Evolutionary conservation across 2,113 vertebrate genomes (phyloP).

Genomic region (Oreotrochilus melanogaster): DNA sequence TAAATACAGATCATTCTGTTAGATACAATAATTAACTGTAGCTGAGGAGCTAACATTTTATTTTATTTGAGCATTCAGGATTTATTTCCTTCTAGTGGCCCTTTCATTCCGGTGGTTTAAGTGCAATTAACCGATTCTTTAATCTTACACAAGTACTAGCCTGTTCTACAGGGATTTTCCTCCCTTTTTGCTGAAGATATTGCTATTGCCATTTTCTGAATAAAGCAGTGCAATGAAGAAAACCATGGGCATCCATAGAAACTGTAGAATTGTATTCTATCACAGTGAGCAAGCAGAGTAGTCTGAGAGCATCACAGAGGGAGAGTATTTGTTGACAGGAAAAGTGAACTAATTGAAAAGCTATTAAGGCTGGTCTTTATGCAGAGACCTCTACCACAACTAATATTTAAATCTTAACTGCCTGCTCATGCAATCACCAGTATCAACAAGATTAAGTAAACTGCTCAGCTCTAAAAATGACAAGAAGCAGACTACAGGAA

Average conservation of each 20-base stretch:
- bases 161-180: not conserved
- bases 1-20: not conserved
- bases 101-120: not conserved
- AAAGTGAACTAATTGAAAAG: not conserved
- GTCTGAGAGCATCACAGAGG: not conserved
- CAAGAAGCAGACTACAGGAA: not conserved
- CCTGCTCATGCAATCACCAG: not conserved
- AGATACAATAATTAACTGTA: not conserved
- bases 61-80: not conserved
- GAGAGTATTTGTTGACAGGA: not conserved
- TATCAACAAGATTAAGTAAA: not conserved
- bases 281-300: not conserved
- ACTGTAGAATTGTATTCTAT: not conserved
- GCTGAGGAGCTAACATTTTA: not conserved
- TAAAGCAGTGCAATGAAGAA: not conserved
- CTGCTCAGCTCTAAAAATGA: not conserved
- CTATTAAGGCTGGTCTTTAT: conserved; percentile 6
- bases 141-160: not conserved
- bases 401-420: not conserved
- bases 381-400: not conserved
- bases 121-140: not conserved
- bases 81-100: conserved; percentile 6
- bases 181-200: not conserved
- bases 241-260: not conserved
- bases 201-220: not conserved